Base-by-base conservation (phyloP, 2,888 invertebrate genomes). In the Thecophora atra region DNA sequence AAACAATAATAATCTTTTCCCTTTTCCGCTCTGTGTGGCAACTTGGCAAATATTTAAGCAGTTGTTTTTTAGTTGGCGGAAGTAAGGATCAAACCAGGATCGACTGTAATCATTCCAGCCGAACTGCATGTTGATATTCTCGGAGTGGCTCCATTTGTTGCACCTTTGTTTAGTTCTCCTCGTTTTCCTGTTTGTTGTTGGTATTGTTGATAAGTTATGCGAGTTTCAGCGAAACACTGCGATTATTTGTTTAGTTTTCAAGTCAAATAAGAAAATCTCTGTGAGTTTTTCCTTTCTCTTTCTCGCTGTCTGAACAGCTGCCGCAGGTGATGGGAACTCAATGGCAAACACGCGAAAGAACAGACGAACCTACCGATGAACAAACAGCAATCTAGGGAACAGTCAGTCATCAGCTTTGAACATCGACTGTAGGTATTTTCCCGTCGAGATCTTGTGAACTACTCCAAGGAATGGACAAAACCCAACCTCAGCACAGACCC, bases 171-270 rank as follows among this genome's bases (percentile, higher is more conserved):
- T 47, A 15, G 26, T 30, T 47, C 13, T 62, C 54, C 19, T 19
- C 13, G 11, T 42, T 63, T 63, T 42, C 13, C 44, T 58, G 24
- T 5, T 24, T 15, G 15, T 58, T 58, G 30, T 30, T 60, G 60
- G 30, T 54, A 21, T 19, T 6, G 58, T 2, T 26, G 21, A 11
- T 54, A 21, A 21, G 19, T 54, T 54, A 19, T 19, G 19, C n/a
- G 66, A 54, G 21, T n/a, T 37, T 17, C 19, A 26, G 17, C 24
- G n/a, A 26, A 19, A 51, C 26, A n/a, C 37, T 7, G 47, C 51
- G 47, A 26, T 69, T 69, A 69, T 69, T 69, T 69, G 69, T 60
- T 69, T 69, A 69, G 69, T 69, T 69, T 30, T 19, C 11, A 37
- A 51, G 69, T 62, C 51, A 30, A 56, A 56, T 56, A 65, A 67